Evolutionary conservation across 2,113 vertebrate genomes (phyloP).

Genomic region (Odontophorus gujanensis): DNA sequence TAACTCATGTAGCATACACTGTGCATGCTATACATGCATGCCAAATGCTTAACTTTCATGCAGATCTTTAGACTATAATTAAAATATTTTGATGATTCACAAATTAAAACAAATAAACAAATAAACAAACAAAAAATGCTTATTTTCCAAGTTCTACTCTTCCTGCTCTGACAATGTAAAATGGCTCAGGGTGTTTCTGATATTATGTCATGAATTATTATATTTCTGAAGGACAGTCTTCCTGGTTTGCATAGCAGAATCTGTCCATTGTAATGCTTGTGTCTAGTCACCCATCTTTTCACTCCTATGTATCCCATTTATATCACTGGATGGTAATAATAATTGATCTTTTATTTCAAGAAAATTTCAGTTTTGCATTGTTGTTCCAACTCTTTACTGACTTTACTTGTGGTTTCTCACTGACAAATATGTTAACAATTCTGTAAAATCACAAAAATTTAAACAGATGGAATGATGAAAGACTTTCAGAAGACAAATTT

Average conservation of each 20-base stretch:
- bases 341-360: background rate
- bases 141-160: background rate
- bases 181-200: background rate
- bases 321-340: background rate
- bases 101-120: background rate
- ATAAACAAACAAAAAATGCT: background rate
- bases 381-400: background rate
- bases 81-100: background rate
- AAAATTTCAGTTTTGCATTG: background rate
- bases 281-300: background rate
- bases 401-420: background rate
- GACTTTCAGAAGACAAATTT: background rate
- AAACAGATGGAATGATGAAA: background rate
- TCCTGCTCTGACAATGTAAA: background rate
- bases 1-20: background rate
- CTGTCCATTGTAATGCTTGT: background rate
- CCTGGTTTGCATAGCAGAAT: background rate
- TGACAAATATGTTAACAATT: background rate
- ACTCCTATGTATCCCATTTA: background rate
- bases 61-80: background rate
- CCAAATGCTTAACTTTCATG: conserved; percentile 14
- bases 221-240: background rate
- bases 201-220: background rate
- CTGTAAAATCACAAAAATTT: background rate
- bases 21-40: background rate